Percentiles rank a stretch among this genome's conserved stretches.
Conservation (phyloP, 2,797 vertebrate species). For the Enteromius mattozi region DNA sequence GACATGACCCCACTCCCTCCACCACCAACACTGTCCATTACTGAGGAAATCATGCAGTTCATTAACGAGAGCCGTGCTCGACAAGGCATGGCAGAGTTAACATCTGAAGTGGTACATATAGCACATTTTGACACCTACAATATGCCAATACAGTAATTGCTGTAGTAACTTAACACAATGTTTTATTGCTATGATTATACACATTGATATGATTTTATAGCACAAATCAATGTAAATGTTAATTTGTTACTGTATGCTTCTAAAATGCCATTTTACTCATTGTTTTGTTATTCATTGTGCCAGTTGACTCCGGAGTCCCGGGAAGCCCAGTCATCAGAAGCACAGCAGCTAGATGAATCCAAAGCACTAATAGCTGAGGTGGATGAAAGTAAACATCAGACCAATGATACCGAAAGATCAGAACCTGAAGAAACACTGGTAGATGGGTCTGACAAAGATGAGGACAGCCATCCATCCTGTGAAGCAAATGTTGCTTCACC, state of each 20-base stretch:
- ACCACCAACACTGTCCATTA: conserved; percentile 84
- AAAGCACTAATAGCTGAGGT: conserved; percentile 18
- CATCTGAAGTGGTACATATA: conserved; percentile 43
- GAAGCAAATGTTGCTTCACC: conserved; percentile 65
- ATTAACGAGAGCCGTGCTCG: conserved; percentile 81
- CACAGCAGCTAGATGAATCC: conserved; percentile 41
- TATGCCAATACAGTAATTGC: background rate
- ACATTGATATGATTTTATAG: conserved; percentile 6
- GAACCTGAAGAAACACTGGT: conserved; percentile 16
- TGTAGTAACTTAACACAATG: background rate
- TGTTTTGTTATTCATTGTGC: conserved; percentile 58
- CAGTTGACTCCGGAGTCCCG: conserved; percentile 47
- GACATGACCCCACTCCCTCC: conserved; percentile 70
- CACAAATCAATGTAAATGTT: background rate
- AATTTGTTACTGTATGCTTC: background rate
- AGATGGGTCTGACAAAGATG: conserved; percentile 18
- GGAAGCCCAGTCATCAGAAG: conserved; percentile 36
- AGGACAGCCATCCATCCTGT: conserved; percentile 26
- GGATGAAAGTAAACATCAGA: conserved; percentile 30
- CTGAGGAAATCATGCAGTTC: conserved; percentile 88
- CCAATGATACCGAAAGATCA: background rate
- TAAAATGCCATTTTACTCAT: background rate
- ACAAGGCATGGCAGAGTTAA: conserved; percentile 63
- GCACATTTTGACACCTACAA: background rate
- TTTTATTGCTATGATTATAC: background rate